Conservation (phyloP, 2,113 vertebrate species). For the Corythornis madagascariensis region DNA sequence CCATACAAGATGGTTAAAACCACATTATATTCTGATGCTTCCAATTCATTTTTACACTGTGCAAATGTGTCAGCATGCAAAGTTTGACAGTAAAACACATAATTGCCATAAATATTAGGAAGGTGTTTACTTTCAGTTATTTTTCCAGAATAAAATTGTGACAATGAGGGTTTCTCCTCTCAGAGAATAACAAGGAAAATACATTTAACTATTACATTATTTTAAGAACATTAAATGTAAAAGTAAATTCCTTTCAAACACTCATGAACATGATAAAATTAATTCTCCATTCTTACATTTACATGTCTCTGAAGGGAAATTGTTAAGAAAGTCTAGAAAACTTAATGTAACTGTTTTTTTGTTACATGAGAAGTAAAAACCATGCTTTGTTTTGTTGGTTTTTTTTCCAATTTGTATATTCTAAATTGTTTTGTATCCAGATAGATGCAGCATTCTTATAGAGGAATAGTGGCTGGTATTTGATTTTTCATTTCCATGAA, state of each 20-base stretch:
- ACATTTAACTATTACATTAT: background rate
- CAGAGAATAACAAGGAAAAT: background rate
- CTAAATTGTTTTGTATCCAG: background rate
- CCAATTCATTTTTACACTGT: background rate
- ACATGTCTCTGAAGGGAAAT: background rate
- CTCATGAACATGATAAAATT: background rate
- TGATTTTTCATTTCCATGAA: conserved; percentile 10
- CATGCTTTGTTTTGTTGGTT: too few species aligned
- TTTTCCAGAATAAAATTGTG: conserved; percentile 16
- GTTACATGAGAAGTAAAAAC: background rate
- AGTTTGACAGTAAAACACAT: background rate
- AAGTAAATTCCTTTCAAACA: background rate
- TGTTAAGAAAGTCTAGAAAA: background rate
- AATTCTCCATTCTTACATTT: background rate
- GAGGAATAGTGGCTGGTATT: background rate
- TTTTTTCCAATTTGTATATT: background rate
- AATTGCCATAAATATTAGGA: background rate
- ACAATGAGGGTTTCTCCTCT: background rate
- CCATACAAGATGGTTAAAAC: background rate
- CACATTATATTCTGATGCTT: background rate
- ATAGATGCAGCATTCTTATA: background rate
- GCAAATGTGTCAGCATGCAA: background rate
- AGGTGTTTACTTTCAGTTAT: background rate
- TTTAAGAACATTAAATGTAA: background rate
- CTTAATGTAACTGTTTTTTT: background rate